phyloP scores from a whole-genome alignment of 2,797 vertebrate species.

The Mionectes olivaceus region DNA sequence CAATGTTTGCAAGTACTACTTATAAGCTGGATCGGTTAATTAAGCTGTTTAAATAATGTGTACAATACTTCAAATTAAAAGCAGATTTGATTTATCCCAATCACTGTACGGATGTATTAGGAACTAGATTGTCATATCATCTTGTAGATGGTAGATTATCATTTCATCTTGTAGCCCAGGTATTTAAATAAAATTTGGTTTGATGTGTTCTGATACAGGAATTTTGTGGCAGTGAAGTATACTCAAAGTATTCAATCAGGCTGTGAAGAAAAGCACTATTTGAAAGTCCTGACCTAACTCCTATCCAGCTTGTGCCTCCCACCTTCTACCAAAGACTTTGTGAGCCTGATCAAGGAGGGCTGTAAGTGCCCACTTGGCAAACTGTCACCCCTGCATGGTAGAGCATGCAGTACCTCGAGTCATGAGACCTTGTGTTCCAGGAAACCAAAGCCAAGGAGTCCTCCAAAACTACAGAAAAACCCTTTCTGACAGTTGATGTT shows the following conservation, averaged over 20 bases:
- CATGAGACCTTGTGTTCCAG: not conserved
- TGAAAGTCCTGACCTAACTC: not conserved
- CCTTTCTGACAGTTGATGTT: not conserved
- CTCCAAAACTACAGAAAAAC: not conserved
- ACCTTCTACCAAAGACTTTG: not conserved
- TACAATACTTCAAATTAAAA: slow-evolving; percentile 26
- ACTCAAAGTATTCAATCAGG: not conserved
- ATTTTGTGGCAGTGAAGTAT: not conserved
- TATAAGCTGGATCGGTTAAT: not conserved
- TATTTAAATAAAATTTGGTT: not conserved
- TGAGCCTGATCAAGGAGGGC: not conserved
- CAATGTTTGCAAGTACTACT: not conserved
- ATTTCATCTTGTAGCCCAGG: not conserved
- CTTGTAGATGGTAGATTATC: too few relatives aligned
- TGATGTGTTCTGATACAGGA: not conserved
- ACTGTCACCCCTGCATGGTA: not conserved
- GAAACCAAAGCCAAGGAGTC: not conserved
- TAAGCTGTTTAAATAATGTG: slow-evolving; percentile 16
- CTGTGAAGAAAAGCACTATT: not conserved
- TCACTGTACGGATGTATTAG: not conserved
- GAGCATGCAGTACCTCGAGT: not conserved
- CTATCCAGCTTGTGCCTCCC: not conserved
- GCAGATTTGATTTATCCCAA: slow-evolving; percentile 12
- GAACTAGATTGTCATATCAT: not conserved
- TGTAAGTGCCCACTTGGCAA: not conserved